Evolutionary conservation across 1,140 invertebrate genomes (phyloP).

Genomic region (Xylocopa sonorina): DNA sequence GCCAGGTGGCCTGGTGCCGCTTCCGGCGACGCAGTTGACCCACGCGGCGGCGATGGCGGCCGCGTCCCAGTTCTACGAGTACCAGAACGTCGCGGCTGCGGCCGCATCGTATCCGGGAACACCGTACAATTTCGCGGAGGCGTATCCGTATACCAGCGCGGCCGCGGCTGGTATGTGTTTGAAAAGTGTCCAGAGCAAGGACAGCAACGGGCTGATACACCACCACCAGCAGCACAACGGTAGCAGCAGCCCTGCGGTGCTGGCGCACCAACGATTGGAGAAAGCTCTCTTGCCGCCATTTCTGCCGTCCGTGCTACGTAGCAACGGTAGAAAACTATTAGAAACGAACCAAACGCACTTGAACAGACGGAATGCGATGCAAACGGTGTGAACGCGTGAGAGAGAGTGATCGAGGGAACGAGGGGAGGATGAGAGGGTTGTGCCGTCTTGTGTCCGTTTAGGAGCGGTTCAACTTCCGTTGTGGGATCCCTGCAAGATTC

Average conservation of each 20-base stretch:
- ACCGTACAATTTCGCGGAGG: constrained; percentile 87
- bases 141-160: constrained; percentile 86
- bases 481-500: constrained; percentile 41
- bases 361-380: constrained; percentile 12
- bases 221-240: constrained; percentile 58
- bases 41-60: constrained; percentile 88
- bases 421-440: neutral
- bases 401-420: neutral
- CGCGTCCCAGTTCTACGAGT: constrained; percentile 89
- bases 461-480: neutral
- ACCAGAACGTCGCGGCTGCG: constrained; percentile 86
- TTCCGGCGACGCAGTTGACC: constrained; percentile 85
- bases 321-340: constrained; percentile 77
- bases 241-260: constrained; percentile 63
- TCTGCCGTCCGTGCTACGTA: constrained; percentile 77
- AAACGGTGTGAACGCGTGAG: no score
- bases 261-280: constrained; percentile 75
- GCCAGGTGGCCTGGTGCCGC: constrained; percentile 85
- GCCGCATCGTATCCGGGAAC: constrained; percentile 87
- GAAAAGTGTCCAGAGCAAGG: constrained; percentile 71
- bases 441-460: neutral
- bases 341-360: constrained; percentile 43
- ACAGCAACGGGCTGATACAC: constrained; percentile 54
- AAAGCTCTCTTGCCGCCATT: constrained; percentile 78
- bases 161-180: constrained; percentile 82